These are phyloP conservation scores for Lordiphosa stackelbergi DNA, from an alignment of 1,140 invertebrate genomes.

Conservation along the genomic window DNA sequence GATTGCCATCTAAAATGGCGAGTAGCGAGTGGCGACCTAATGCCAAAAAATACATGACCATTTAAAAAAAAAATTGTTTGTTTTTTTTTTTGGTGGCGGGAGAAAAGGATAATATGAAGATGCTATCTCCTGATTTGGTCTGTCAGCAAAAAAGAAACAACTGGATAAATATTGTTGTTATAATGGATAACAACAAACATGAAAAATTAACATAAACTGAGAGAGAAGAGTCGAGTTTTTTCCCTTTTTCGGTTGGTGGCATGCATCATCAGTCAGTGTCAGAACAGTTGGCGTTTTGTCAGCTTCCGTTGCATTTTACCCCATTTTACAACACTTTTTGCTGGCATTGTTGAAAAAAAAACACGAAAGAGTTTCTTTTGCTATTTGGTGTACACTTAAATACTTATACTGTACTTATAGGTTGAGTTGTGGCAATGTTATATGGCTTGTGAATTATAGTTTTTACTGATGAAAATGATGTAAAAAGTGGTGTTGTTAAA, in stretches of 20 bases:
- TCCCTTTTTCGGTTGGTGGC: conserved; percentile 9
- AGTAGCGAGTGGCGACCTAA: conserved; percentile 16
- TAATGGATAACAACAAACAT: conserved; percentile 42
- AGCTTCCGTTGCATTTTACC: conserved; percentile 54
- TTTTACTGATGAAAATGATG: neutral
- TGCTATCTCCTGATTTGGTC: conserved; percentile 37
- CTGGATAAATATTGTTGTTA: conserved; percentile 52
- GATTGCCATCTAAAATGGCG: conserved; percentile 28
- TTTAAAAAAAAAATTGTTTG: conserved; percentile 1
- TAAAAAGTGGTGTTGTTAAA: too few relatives aligned
- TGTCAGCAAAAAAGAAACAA: conserved; percentile 47
- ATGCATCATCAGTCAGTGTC: conserved; percentile 68
- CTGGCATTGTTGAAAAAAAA: too few relatives aligned
- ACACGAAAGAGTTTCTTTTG: neutral
- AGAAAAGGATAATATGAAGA: conserved; percentile 1
- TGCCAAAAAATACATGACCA: conserved; percentile 40
- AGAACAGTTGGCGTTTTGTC: conserved; percentile 64
- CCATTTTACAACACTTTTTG: conserved; percentile 41
- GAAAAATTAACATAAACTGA: conserved; percentile 67
- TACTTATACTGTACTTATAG: too few relatives aligned
- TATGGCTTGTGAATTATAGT: neutral
- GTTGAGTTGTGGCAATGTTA: neutral
- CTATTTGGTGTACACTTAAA: too few relatives aligned
- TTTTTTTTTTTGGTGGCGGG: neutral
- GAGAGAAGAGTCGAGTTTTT: conserved; percentile 5